These are phyloP conservation scores for Limonius californicus DNA, from an alignment of 1,140 invertebrate genomes.

Conservation along the genomic window DNA sequence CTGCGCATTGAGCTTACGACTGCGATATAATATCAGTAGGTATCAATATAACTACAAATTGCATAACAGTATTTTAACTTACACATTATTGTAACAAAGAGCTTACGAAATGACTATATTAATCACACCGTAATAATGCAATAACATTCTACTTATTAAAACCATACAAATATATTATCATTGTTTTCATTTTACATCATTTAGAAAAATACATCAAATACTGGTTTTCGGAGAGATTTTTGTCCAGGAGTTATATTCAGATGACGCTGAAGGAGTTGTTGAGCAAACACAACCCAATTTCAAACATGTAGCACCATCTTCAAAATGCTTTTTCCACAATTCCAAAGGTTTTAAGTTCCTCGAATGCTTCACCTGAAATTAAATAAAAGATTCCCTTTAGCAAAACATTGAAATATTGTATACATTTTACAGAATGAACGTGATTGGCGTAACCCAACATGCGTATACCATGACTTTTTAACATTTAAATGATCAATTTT, in stretches of 20 bases:
- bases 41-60: not conserved
- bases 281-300: not conserved
- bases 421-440: not conserved
- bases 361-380: not conserved
- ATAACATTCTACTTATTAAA: not conserved
- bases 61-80: not conserved
- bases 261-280: slow-evolving; percentile 5
- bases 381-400: too few relatives aligned
- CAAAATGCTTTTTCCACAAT: slow-evolving; percentile 3
- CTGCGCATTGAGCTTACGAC: not conserved
- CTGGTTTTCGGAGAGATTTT: slow-evolving; percentile 1
- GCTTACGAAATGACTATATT: not conserved
- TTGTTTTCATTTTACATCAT: not conserved
- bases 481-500: too few relatives aligned
- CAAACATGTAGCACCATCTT: not conserved
- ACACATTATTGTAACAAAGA: slow-evolving; percentile 7
- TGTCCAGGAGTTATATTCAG: not conserved
- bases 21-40: slow-evolving; percentile 3
- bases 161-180: slow-evolving; percentile 1
- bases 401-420: too few relatives aligned
- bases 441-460: too few relatives aligned
- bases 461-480: too few relatives aligned
- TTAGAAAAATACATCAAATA: slow-evolving; percentile 7
- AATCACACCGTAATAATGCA: not conserved
- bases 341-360: not conserved